A percentile compares a stretch with the other conserved stretches of the same genome.
Evolutionary conservation across 2,113 vertebrate genomes (phyloP).

Genomic region (Anarrhichthys ocellatus): DNA sequence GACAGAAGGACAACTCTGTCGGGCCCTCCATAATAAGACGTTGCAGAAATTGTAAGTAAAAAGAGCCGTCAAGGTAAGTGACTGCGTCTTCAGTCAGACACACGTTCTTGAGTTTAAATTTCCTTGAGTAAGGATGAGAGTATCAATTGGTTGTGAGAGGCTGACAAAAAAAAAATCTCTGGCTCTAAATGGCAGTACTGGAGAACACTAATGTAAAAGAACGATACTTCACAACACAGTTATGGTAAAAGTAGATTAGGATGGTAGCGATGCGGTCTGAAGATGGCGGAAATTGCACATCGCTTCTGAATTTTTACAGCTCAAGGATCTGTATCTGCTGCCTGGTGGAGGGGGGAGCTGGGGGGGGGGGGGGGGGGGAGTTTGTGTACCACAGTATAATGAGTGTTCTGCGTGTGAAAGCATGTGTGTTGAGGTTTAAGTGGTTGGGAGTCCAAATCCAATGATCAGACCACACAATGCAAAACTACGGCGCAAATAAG

Average conservation of each 20-base stretch:
- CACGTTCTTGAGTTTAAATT: neutral
- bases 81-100: constrained; percentile 4
- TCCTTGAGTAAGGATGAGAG: neutral
- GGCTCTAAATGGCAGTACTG: neutral
- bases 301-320: constrained; percentile 41
- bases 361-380: neutral
- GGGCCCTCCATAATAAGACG: constrained; percentile 8
- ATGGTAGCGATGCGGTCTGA: constrained; percentile 11
- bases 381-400: constrained; percentile 31
- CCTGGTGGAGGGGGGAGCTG: constrained; percentile 8
- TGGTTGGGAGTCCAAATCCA: neutral
- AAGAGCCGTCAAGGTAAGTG: neutral
- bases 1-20: neutral
- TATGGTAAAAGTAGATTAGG: neutral
- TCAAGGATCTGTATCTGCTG: constrained; percentile 48
- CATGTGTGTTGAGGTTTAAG: constrained; percentile 23
- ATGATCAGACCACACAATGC: neutral
- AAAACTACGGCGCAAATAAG: neutral
- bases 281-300: constrained; percentile 30
- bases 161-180: constrained; percentile 1
- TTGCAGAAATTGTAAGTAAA: constrained; percentile 11
- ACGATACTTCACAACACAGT: constrained; percentile 17
- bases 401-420: constrained; percentile 22
- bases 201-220: constrained; percentile 28
- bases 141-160: neutral